Evolutionary conservation across 2,113 vertebrate genomes (phyloP), one percentile per base, ranked within the genome.

Genomic region (Oryzias javanicus): DNA sequence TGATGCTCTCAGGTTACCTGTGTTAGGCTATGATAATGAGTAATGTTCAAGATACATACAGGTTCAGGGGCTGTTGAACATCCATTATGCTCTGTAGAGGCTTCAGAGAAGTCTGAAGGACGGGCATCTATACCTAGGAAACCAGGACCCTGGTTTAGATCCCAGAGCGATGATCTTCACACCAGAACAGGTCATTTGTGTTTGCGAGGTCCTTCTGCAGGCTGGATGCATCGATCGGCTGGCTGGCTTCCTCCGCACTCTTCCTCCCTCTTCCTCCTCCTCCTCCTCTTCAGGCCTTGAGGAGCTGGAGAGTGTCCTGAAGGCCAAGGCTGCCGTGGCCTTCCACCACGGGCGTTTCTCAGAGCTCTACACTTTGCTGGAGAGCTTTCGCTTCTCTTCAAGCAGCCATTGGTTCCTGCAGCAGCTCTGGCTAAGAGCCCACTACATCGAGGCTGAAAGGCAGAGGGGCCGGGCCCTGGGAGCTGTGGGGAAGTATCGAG

Each of bases 401-500:
- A 18, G 42, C 58, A 92, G 83, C 73, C 91, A 89, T 70, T 69
- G 76, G 0, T 86, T 89, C 50, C 84, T 90, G 44, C 91, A 92
- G 83, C 89, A 90, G 66, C 86, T 92, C 46, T 92, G 90, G 90
- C 85, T 91, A 13, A 47, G 55, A 45, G 91, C 87, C 4, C 89
- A 86, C 78, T 90, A 90, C 74, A 55, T 51, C 6, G 86, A 91
- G 72, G 85, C 89, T 0, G 91, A 92, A 70, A 58, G 74, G 46
- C 89, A 84, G 78, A 77, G 88, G 60, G 88, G 88, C 6, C 81
- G 82, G 4, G 86, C 89, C 19, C 87, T 91, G 51, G 91, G 91
- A 60, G 89, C 88, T 16, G 89, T 92, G 78, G 89, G 89, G 53
- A 90, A 92, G 80, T 92, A 92, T 70, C 74, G 89, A 0, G 75